Base-by-base conservation (phyloP, 2,113 vertebrate species). In the Equus quagga region DNA sequence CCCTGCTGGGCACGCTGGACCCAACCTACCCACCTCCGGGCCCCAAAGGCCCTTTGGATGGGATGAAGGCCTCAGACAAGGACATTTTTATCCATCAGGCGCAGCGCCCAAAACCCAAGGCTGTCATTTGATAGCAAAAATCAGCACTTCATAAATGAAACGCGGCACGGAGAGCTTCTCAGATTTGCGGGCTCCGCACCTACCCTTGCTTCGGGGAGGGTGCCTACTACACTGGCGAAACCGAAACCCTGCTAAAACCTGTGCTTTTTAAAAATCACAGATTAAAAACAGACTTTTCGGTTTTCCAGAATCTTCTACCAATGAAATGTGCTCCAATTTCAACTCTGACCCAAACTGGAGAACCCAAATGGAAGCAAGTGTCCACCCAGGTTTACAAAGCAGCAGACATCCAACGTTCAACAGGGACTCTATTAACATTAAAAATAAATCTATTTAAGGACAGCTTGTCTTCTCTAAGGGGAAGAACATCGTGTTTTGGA, bases 161-260 rank as follows among this genome's bases (percentile, higher is more conserved):
- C 1, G 0, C 0, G 0, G 51, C 2, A 18, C 4, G 19, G 33
- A 10, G 2, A 8, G 11, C 60, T 8, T 76, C 23, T 44, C 83
- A 11, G 2, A 12, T 23, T 13, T 2, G 9, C 0, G 2, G 12
- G 14, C 6, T 13, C 21, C 8, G 46, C 11, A 0, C 9, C 8
- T 14, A 0, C 9, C 8, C 6, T 14, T 1, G 46, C 36, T 36
- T 8, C 1, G 17, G 14, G 58, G 26, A 0, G 36, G 36, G 36
- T 9, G 21, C 67, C 31, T 8, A 28, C 13, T 1, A 4, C 8
- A 5, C 6, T 4, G 15, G 26, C 3, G 76, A 64, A n/a, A 54
- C 28, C 0, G 1, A 75, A 19, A 17, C 18, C 24, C 31, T 10
- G 36, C 79, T 33, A 76, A 92, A 17, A 64, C 60, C 8, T 10